These are phyloP conservation scores for Montipora sp. DNA, from an alignment of 64 coral and sea anemone species.

Conservation along the genomic window DNA sequence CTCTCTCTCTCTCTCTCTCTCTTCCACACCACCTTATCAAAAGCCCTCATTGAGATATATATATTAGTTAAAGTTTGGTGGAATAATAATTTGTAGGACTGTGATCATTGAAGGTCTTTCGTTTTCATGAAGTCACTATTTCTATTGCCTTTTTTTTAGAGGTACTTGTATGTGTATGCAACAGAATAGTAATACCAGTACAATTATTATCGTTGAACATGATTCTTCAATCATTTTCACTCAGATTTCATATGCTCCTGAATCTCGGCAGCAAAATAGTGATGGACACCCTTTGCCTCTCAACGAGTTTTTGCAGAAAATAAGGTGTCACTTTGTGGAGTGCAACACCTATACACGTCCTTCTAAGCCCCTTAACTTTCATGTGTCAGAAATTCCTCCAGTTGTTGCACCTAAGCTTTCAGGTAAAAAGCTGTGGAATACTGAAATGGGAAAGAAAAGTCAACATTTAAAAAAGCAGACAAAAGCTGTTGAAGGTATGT, in stretches of 20 bases:
- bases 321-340: background rate
- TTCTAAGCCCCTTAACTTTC: background rate
- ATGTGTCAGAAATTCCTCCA: background rate
- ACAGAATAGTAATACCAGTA: background rate
- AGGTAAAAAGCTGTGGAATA: background rate
- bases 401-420: conserved; percentile 4
- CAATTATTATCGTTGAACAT: background rate
- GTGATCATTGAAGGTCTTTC: background rate
- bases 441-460: conserved; percentile 14
- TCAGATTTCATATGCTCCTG: conserved; percentile 5
- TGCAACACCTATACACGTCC: background rate
- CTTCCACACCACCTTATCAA: background rate
- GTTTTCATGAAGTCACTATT: background rate
- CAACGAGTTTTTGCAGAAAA: background rate
- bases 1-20: too few species aligned
- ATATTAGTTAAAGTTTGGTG: background rate
- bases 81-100: too few species aligned
- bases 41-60: background rate
- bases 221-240: background rate
- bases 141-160: background rate
- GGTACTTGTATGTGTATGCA: background rate
- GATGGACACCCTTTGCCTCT: background rate
- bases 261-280: background rate
- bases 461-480: conserved; percentile 1
- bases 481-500: background rate